These are phyloP conservation scores for Dallia pectoralis DNA, from an alignment of 2,797 vertebrate genomes.

Conservation along the genomic window DNA sequence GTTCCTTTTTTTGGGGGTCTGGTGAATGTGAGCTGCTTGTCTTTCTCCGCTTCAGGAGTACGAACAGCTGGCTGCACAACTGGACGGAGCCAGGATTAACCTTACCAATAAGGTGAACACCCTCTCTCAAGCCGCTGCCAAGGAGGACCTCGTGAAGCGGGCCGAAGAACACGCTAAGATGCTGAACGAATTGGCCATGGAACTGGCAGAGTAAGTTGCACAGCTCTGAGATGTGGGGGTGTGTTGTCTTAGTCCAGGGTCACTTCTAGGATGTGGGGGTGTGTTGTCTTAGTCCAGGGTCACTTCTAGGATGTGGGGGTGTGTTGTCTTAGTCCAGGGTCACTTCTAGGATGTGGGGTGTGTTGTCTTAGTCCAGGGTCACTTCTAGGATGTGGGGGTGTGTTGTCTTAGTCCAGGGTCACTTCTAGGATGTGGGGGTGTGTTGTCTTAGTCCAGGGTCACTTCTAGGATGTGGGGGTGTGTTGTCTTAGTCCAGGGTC, in stretches of 20 bases:
- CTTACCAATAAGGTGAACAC: constrained; percentile 81
- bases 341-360: neutral
- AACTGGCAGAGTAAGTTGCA: constrained; percentile 83
- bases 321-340: neutral
- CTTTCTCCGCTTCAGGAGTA: constrained; percentile 78
- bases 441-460: constrained; percentile 67
- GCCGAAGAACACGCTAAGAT: constrained; percentile 85
- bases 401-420: constrained; percentile 67
- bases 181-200: constrained; percentile 78
- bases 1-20: neutral
- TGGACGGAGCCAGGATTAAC: constrained; percentile 85
- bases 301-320: neutral
- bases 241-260: neutral
- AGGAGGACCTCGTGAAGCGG: constrained; percentile 76
- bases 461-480: constrained; percentile 37
- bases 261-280: neutral
- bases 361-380: neutral
- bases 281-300: neutral
- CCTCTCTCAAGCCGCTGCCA: constrained; percentile 74
- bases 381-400: neutral
- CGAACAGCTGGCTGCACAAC: constrained; percentile 79
- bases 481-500: neutral
- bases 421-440: constrained; percentile 37
- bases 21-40: neutral
- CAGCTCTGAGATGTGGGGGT: neutral